Base-by-base conservation (phyloP, 64 coral and sea anemone genomes). In the Pocillopora damicornis region DNA sequence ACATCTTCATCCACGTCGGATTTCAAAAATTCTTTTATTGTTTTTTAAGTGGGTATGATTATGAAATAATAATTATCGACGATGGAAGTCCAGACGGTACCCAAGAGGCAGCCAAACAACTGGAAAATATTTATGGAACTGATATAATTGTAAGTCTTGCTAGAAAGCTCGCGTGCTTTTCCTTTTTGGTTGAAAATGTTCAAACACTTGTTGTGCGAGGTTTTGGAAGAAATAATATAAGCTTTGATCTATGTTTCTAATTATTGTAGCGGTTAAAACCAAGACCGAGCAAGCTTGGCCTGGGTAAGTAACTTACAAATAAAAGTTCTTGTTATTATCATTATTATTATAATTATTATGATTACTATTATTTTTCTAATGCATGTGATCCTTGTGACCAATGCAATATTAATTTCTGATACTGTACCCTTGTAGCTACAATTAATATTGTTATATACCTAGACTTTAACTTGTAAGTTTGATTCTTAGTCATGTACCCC, bases 41-140 rank as follows among this genome's bases (percentile, higher is more conserved):
- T 76, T 86, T 20, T 90, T 45, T 1, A 7, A 94, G 90, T 92
- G 90, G 75, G 87, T 66, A 92, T 90, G 97, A 99, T 66, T 99
- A 90, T 76, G 97, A 99, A 59, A 86, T 99, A 68, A 99, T 99
- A 80, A 87, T 99, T 61, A 99, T 99, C 82, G 97, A 99, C 76
- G 97, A 99, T 88, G 97, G 97, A 51, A 99, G 97, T 79, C 97
- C 97, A 76, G 97, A 99, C 66, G 97, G 97, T 61, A 99, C 97
- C 18, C 93, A 92, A 74, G 93, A 99, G 7, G 97, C 93, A 88
- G 97, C 93, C 0, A 95, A 99, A 86, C 97, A 99, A 69, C 79
- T 99, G 15, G 88, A 99, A 78, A 57, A 60, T 16, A 99, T 99
- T 88, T 99, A 99, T 86, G 93, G 97, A 15, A 88, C 79, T 80